A percentile compares a stretch with the other conserved stretches of the same genome.
phyloP scores from a whole-genome alignment of 1,140 invertebrate species.

The Drosophila varians region DNA sequence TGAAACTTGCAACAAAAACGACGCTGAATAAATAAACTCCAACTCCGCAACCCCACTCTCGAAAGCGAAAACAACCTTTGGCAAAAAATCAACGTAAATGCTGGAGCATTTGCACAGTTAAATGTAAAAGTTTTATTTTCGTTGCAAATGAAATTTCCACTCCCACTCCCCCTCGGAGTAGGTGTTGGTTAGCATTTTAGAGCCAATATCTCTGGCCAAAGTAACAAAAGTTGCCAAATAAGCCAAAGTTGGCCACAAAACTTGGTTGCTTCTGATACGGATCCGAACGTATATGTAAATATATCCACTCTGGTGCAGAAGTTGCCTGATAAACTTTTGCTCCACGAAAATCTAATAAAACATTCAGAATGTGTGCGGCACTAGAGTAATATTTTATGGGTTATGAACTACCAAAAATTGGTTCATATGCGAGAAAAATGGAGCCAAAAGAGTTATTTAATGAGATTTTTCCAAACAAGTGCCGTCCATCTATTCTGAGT shows the following conservation, averaged over 20 bases:
- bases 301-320: constrained; percentile 27
- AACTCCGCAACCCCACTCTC: constrained; percentile 3
- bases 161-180: constrained; percentile 5
- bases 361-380: constrained; percentile 41
- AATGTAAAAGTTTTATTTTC: constrained; percentile 81
- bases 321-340: constrained; percentile 34
- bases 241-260: constrained; percentile 42
- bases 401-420: constrained; percentile 18
- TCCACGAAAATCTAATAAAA: constrained; percentile 39
- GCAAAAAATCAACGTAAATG: constrained; percentile 33
- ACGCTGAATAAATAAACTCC: constrained; percentile 74
- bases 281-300: constrained; percentile 1
- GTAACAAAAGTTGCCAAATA: constrained; percentile 44
- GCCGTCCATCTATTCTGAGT: no score
- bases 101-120: constrained; percentile 78
- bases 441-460: neutral
- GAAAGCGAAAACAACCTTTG: constrained; percentile 7
- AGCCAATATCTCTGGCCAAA: constrained; percentile 41
- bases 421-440: neutral
- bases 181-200: constrained; percentile 62
- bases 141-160: constrained; percentile 71
- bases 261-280: constrained; percentile 19
- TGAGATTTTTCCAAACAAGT: no score
- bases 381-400: constrained; percentile 48
- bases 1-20: constrained; percentile 81